A percentile compares a stretch with the other conserved stretches of the same genome.
phyloP scores from a whole-genome alignment of 2,888 invertebrate genomes.

The Sussaba pulchella region DNA sequence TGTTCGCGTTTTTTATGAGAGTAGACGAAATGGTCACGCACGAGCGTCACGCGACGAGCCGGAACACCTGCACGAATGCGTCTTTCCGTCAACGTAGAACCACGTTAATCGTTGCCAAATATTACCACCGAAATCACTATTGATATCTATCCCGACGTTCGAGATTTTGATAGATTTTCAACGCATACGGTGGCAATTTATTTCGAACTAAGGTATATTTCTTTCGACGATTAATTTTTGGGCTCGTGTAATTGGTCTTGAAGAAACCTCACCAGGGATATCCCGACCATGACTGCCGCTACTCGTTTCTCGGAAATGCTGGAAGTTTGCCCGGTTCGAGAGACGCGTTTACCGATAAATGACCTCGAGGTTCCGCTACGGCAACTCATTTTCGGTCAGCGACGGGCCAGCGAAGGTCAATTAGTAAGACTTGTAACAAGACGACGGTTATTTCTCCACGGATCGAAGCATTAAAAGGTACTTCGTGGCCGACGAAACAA shows the following conservation, averaged over 20 bases:
- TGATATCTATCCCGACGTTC: too few relatives aligned
- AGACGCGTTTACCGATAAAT: constrained; percentile 1
- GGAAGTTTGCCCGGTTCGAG: not conserved
- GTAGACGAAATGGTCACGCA: not conserved
- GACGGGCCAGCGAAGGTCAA: too few relatives aligned
- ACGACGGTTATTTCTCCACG: too few relatives aligned
- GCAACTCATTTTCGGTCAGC: too few relatives aligned
- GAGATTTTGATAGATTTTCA: too few relatives aligned
- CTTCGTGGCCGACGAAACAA: constrained; percentile 26
- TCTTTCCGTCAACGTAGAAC: constrained; percentile 17
- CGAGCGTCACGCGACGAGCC: constrained; percentile 20
- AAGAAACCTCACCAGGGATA: constrained; percentile 37
- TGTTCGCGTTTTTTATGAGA: not conserved
- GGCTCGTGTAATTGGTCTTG: too few relatives aligned
- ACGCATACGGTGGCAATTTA: not conserved
- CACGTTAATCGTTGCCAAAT: not conserved
- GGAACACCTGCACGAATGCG: constrained; percentile 26
- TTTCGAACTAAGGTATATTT: not conserved
- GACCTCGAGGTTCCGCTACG: constrained; percentile 49
- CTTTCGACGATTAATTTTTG: too few relatives aligned
- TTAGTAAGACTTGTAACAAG: too few relatives aligned
- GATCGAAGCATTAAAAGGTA: too few relatives aligned
- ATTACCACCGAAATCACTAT: too few relatives aligned
- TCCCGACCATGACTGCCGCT: constrained; percentile 60
- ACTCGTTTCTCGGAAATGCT: not conserved